Base-by-base conservation (phyloP, 1,140 invertebrate species). In the Pseudomyrmex pallidus region DNA sequence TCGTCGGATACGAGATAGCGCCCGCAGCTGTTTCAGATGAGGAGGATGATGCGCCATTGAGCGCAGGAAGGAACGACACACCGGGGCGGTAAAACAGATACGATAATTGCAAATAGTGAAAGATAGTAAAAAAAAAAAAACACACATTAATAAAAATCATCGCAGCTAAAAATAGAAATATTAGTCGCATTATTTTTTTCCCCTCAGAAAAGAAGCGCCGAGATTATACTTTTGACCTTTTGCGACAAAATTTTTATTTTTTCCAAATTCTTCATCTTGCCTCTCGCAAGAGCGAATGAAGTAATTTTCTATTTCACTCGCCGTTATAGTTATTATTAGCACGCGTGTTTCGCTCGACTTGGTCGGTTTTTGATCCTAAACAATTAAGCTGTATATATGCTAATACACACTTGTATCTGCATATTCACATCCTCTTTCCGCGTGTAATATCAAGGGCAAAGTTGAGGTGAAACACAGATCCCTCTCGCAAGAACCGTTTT, bases 1-100 rank as follows among this genome's bases (percentile, higher is more conserved):
- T 90, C 48, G 61, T 77, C 83, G 85, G 86, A 90, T 35, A 90
- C 80, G 88, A 89, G 82, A 91, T 90, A 91, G 90, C 73, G 90
- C 91, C 86, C 67, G 87, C 68, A 91, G 89, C 90, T 89, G 85
- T 91, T 90, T 90, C 86, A 90, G 86, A 90, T 85, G 78, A 87
- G 87, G 83, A 83, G 90, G 90, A 90, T 70, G 72, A 85, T 73
- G 70, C 64, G 22, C 84, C 72, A 92, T 92, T 91, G 89, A 90
- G 72, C 63, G 64, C 9, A 56, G 66, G 63, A 50, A 73, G 63
- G 15, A 35, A 9, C 15, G 52, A 50, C 22, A 50, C 22, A 62
- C 56, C 80, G 73, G 35, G 35, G 10, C 7, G 54, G 44, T 59
- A 82, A 50, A 83, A 80, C 54, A 64, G 56, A 85, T 92, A 89